These are phyloP conservation scores for Acrocephalus kingi DNA, from an alignment of 2,113 vertebrate species.

Conservation along the genomic window DNA sequence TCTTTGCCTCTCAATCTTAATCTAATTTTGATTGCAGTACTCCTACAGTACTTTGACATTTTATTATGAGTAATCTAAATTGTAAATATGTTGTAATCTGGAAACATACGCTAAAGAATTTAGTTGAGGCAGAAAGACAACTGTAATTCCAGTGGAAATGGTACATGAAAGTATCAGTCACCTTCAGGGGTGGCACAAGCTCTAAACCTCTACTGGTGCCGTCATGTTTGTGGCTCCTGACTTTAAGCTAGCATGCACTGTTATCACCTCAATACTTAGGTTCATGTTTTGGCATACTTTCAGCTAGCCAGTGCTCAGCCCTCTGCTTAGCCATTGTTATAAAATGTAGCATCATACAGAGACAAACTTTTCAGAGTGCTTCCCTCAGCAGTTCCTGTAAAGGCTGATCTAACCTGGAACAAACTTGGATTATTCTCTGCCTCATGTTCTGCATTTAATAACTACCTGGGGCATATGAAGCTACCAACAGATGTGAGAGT, in stretches of 20 bases:
- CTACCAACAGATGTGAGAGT: background rate
- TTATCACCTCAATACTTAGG: background rate
- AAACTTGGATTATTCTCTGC: background rate
- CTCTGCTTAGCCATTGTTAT: background rate
- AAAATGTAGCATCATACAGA: background rate
- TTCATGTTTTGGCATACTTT: background rate
- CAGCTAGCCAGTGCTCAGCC: background rate
- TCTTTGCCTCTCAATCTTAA: background rate
- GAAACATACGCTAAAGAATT: background rate
- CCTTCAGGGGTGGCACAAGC: background rate
- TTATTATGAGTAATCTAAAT: background rate
- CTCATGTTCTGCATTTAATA: background rate
- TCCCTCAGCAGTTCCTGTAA: background rate
- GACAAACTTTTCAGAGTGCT: background rate
- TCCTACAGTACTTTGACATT: background rate
- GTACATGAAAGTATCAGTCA: background rate
- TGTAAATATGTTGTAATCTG: background rate
- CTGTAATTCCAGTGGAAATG: background rate
- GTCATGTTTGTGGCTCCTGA: background rate
- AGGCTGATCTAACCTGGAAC: background rate
- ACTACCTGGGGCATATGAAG: background rate
- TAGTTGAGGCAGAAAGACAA: background rate
- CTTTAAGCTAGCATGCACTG: background rate
- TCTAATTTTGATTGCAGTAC: background rate
- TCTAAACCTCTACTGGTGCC: accelerated